These are phyloP conservation scores for Geotrupes spiniger DNA, from an alignment of 2,888 invertebrate genomes.

Conservation along the genomic window DNA sequence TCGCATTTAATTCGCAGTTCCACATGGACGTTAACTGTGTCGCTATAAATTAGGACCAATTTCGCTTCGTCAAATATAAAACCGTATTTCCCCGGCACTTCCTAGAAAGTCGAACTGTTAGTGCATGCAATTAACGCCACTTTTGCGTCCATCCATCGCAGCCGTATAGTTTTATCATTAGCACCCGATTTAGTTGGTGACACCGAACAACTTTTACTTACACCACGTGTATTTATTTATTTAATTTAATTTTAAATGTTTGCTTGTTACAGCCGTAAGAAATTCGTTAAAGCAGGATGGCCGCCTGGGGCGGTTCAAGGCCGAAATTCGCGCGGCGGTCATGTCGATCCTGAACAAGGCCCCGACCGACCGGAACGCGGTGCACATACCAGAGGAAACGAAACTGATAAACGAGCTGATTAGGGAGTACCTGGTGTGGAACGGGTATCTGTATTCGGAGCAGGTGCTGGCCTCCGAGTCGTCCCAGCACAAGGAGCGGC, in stretches of 20 bases:
- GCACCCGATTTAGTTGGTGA: no score
- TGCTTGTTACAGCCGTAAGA: constrained; percentile 42
- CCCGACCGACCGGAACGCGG: constrained; percentile 32
- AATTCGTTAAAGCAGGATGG: constrained; percentile 47
- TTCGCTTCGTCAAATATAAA: no score
- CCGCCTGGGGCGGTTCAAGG: constrained; percentile 45
- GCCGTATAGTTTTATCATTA: no score
- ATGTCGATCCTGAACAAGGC: constrained; percentile 46
- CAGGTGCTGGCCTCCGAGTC: constrained; percentile 47
- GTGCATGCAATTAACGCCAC: no score
- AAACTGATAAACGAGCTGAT: constrained; percentile 64
- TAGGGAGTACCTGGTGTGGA: constrained; percentile 68
- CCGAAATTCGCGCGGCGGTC: constrained; percentile 47
- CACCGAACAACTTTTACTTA: no score
- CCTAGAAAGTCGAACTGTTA: no score
- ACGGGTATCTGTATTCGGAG: constrained; percentile 64
- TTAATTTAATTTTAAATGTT: constrained; percentile 6
- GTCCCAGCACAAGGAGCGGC: constrained; percentile 39
- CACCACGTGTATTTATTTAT: no score
- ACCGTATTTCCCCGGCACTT: no score
- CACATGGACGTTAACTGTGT: no score
- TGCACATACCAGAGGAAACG: constrained; percentile 47
- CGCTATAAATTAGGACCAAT: no score
- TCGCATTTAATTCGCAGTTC: no score
- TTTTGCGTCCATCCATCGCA: no score